Conservation (phyloP, 2,888 invertebrate genomes). For the Autographa pulchrina region DNA sequence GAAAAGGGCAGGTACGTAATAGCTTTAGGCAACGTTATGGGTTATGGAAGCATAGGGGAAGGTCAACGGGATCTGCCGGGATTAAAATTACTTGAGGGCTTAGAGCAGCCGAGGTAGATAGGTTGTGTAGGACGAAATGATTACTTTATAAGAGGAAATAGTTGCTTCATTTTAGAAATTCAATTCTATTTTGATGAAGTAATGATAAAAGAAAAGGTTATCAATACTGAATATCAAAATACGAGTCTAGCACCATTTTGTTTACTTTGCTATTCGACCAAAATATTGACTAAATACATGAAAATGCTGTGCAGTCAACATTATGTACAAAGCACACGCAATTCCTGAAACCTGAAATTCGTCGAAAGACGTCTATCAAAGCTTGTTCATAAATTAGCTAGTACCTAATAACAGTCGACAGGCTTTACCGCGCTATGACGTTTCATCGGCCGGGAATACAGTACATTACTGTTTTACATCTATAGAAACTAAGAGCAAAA, state of each 20-base stretch:
- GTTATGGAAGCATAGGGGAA: slow-evolving; percentile 46
- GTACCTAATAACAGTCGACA: slow-evolving; percentile 11
- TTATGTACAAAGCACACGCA: not conserved
- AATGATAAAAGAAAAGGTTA: too few relatives aligned
- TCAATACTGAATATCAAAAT: too few relatives aligned
- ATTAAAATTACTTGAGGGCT: slow-evolving; percentile 57
- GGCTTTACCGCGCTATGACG: slow-evolving; percentile 27
- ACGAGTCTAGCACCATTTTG: too few relatives aligned
- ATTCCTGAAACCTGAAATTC: not conserved
- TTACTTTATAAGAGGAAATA: not conserved
- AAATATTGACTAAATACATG: not conserved
- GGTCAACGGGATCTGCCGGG: slow-evolving; percentile 40
- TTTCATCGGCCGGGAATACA: slow-evolving; percentile 31
- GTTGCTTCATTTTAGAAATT: not conserved
- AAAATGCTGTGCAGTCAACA: not conserved
- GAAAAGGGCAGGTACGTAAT: slow-evolving; percentile 62
- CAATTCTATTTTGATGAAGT: too few relatives aligned
- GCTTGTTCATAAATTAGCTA: slow-evolving; percentile 6
- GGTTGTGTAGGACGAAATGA: not conserved
- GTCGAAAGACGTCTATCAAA: slow-evolving; percentile 10
- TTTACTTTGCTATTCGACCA: too few relatives aligned
- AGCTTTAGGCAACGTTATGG: slow-evolving; percentile 47
- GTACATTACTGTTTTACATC: slow-evolving; percentile 22
- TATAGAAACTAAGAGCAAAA: too few relatives aligned
- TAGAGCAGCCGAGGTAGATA: slow-evolving; percentile 19